A percentile compares a stretch with the other conserved stretches of the same genome.
These are phyloP conservation scores for Drosophila grimshawi DNA, from an alignment of 1,140 invertebrate species.

Conservation along the genomic window DNA sequence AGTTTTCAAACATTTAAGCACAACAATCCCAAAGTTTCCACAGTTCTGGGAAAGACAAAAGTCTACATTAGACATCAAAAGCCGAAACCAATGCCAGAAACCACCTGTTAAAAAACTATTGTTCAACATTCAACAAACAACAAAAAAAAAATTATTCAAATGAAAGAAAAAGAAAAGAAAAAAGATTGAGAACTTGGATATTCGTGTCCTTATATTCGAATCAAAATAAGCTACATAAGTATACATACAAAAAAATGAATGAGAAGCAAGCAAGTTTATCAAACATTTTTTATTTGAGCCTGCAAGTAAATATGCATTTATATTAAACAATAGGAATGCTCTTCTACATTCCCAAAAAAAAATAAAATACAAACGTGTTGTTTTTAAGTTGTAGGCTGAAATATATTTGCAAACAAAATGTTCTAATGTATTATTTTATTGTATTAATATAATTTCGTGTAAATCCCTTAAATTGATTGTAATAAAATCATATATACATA, in stretches of 20 bases:
- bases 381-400: constrained; percentile 66
- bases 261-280: constrained; percentile 45
- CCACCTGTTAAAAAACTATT: constrained; percentile 76
- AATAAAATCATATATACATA: constrained; percentile 68
- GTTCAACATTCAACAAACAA: constrained; percentile 32
- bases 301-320: constrained; percentile 77
- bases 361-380: constrained; percentile 27
- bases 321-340: constrained; percentile 58
- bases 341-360: constrained; percentile 45
- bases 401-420: constrained; percentile 66
- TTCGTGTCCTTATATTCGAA: constrained; percentile 60
- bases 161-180: too few relatives aligned
- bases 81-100: constrained; percentile 73
- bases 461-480: constrained; percentile 70
- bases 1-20: constrained; percentile 26
- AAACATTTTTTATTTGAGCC: constrained; percentile 58
- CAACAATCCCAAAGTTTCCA: constrained; percentile 45
- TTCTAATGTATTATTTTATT: constrained; percentile 68
- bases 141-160: too few relatives aligned
- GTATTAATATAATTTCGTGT: constrained; percentile 71
- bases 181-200: constrained; percentile 41
- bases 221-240: constrained; percentile 64
- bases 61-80: constrained; percentile 54
- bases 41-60: constrained; percentile 50
- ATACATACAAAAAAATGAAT: constrained; percentile 42